Percentiles rank a stretch among this genome's conserved stretches.
Evolutionary conservation across 2,113 vertebrate genomes (phyloP).

Genomic region (Bucco capensis): DNA sequence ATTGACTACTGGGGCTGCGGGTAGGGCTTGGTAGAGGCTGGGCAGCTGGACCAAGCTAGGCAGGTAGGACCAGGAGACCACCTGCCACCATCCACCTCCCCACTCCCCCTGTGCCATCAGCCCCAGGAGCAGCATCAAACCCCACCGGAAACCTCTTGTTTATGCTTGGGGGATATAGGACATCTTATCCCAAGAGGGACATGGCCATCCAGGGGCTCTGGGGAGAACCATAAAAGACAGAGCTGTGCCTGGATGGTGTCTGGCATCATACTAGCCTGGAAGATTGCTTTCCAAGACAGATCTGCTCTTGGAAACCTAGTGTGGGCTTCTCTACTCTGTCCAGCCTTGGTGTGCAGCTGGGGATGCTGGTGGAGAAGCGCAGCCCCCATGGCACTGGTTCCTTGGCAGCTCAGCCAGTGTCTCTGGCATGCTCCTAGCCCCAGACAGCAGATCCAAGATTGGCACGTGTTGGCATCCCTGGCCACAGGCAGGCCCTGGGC

Average conservation of each 20-base stretch:
- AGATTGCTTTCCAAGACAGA: neutral
- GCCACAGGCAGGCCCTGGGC: neutral
- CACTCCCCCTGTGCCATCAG: neutral
- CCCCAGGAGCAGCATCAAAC: neutral
- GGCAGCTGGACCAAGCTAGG: neutral
- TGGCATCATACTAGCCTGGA: neutral
- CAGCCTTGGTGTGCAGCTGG: rapidly evolving
- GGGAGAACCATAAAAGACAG: neutral
- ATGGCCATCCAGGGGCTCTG: neutral
- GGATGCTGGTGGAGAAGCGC: neutral
- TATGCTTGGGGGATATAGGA: neutral
- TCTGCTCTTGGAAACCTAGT: neutral
- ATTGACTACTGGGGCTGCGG: neutral
- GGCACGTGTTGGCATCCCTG: neutral
- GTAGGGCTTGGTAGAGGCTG: neutral
- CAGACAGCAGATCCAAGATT: neutral
- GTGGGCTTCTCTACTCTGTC: neutral
- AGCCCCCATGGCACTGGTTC: neutral
- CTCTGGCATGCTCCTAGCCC: neutral
- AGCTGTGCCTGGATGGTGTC: neutral
- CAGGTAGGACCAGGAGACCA: neutral
- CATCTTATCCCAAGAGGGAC: neutral
- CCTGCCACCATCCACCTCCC: neutral
- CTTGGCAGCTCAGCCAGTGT: neutral
- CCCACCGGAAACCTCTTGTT: neutral